These are phyloP conservation scores for Criorhina ranunculi DNA, from an alignment of 2,888 invertebrate species.

Conservation along the genomic window DNA sequence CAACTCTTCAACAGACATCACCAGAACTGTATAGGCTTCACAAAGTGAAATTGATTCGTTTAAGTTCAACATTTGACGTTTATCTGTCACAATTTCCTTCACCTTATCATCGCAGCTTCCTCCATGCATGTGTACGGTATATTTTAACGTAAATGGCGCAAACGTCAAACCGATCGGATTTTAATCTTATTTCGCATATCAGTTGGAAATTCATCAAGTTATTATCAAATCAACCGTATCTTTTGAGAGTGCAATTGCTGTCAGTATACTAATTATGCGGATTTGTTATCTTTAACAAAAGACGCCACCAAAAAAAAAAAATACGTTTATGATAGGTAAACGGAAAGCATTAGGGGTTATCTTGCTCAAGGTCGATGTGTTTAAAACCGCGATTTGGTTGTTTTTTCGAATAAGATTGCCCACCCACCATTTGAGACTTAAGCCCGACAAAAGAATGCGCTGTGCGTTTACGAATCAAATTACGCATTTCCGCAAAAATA, in stretches of 20 bases:
- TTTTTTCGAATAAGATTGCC: too few species aligned
- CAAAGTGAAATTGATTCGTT: too few species aligned
- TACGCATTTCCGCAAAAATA: conserved; percentile 73
- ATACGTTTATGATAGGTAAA: background rate
- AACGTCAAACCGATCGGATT: background rate
- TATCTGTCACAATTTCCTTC: too few species aligned
- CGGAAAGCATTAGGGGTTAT: background rate
- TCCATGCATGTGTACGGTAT: background rate
- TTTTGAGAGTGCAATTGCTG: conserved; percentile 9
- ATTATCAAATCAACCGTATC: background rate
- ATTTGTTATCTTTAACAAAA: conserved; percentile 10
- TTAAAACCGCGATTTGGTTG: too few species aligned
- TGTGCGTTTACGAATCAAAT: conserved; percentile 57
- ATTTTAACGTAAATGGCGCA: background rate
- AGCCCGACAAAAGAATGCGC: conserved; percentile 43
- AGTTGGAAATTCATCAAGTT: conserved; percentile 17
- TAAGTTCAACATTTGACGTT: too few species aligned
- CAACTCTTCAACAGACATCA: too few species aligned
- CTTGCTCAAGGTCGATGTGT: background rate
- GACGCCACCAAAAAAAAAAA: background rate
- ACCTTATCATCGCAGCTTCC: too few species aligned
- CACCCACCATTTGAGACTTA: conserved; percentile 43
- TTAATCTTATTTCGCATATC: background rate
- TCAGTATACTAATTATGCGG: background rate
- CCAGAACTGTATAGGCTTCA: too few species aligned